A percentile compares a stretch with the other conserved stretches of the same genome.
Conservation (phyloP, 2,888 invertebrate genomes). For the Drymonia ruficornis region DNA sequence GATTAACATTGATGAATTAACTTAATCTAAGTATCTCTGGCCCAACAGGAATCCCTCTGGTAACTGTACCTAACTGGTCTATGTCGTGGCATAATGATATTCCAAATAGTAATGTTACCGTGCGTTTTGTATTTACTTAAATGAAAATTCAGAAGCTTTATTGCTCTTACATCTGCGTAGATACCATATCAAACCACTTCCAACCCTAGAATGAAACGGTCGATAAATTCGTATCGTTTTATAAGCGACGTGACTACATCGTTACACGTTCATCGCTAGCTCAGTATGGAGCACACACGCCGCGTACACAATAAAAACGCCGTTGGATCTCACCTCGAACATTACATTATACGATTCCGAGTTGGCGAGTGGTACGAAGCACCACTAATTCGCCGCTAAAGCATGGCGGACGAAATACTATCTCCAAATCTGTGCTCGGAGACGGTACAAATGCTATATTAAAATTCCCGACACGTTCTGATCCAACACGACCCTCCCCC, state of each 20-base stretch:
- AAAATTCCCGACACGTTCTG: conserved; percentile 37
- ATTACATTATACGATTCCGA: neutral
- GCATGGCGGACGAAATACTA: conserved; percentile 5
- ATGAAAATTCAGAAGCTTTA: too few relatives aligned
- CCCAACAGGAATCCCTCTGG: too few relatives aligned
- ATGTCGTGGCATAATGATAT: too few relatives aligned
- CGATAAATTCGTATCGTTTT: conserved; percentile 5
- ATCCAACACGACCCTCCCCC: conserved; percentile 7
- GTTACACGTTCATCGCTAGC: conserved; percentile 2
- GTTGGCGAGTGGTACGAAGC: conserved; percentile 3
- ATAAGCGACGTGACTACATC: neutral
- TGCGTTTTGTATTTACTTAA: too few relatives aligned
- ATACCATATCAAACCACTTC: too few relatives aligned
- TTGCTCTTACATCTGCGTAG: too few relatives aligned
- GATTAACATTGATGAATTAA: neutral
- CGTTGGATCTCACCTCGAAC: conserved; percentile 5
- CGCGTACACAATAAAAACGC: conserved; percentile 2
- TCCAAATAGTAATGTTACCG: too few relatives aligned
- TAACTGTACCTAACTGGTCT: too few relatives aligned
- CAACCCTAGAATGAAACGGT: neutral
- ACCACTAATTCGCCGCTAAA: conserved; percentile 7
- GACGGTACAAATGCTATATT: conserved; percentile 32
- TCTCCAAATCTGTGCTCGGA: conserved; percentile 32
- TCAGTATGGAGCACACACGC: conserved; percentile 1
- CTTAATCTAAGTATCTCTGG: neutral